Conservation (phyloP, 1,140 invertebrate genomes). For the Drosophila triauraria region DNA sequence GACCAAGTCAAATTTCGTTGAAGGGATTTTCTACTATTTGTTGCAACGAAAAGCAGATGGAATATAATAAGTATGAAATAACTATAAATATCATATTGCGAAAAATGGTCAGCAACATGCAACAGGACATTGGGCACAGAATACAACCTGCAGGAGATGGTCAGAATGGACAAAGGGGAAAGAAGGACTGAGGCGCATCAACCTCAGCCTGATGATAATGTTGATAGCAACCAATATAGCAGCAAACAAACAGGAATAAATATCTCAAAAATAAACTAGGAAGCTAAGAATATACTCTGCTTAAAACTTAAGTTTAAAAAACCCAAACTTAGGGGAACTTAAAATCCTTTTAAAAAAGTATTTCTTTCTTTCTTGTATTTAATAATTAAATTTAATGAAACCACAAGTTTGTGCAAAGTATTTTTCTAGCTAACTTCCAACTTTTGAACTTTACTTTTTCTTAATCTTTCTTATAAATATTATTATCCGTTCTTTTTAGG, state of each 20-base stretch:
- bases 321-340: too few species aligned
- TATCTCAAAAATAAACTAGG: neutral
- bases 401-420: too few species aligned
- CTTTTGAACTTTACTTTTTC: too few species aligned
- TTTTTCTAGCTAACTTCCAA: too few species aligned
- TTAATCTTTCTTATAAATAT: too few species aligned
- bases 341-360: too few species aligned
- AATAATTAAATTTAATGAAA: too few species aligned
- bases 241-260: constrained; percentile 3
- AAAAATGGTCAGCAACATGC: constrained; percentile 64
- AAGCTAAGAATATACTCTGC: neutral
- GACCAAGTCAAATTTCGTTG: constrained; percentile 64
- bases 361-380: too few species aligned
- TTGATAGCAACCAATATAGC: constrained; percentile 46
- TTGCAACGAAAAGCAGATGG: constrained; percentile 60
- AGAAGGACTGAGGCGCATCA: neutral
- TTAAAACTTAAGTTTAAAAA: neutral
- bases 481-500: neutral
- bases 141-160: constrained; percentile 14
- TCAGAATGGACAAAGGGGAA: neutral
- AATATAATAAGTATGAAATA: constrained; percentile 81
- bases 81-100: constrained; percentile 81
- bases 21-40: constrained; percentile 26
- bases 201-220: constrained; percentile 43
- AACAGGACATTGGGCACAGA: constrained; percentile 24